Conservation (phyloP, 2,113 vertebrate species). For the Riparia riparia region DNA sequence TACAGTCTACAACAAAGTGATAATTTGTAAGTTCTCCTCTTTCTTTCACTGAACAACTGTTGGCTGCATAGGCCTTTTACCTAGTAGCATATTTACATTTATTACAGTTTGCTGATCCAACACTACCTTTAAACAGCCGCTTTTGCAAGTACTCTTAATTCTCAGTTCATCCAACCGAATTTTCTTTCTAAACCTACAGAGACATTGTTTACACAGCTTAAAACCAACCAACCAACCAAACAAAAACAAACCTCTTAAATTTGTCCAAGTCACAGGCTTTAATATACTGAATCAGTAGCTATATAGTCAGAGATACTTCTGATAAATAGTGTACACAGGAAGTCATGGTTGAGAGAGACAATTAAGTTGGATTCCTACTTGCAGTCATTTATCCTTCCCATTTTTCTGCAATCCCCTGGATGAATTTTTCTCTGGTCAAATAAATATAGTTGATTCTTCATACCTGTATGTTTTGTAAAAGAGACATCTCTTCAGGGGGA, state of each 20-base stretch:
- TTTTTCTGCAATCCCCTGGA: neutral
- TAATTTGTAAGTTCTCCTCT: neutral
- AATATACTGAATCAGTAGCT: neutral
- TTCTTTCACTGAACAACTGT: neutral
- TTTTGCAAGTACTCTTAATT: neutral
- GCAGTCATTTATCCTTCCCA: neutral
- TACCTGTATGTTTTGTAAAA: slow-evolving; percentile 92
- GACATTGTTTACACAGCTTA: neutral
- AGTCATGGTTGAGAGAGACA: neutral
- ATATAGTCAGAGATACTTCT: neutral
- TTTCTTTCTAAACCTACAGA: neutral
- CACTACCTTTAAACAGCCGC: neutral
- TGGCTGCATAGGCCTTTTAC: neutral
- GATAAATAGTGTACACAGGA: neutral
- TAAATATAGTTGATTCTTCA: neutral
- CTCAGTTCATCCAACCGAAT: neutral
- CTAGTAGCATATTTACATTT: neutral
- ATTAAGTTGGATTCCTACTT: neutral
- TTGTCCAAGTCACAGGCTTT: neutral
- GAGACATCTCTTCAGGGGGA: slow-evolving; percentile 92
- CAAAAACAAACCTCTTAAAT: neutral
- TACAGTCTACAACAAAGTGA: neutral
- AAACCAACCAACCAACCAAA: neutral
- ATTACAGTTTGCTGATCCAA: neutral
- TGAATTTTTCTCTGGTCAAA: neutral